Evolutionary conservation across 2,888 invertebrate genomes (phyloP).

Genomic region (Vesta saturnalis): DNA sequence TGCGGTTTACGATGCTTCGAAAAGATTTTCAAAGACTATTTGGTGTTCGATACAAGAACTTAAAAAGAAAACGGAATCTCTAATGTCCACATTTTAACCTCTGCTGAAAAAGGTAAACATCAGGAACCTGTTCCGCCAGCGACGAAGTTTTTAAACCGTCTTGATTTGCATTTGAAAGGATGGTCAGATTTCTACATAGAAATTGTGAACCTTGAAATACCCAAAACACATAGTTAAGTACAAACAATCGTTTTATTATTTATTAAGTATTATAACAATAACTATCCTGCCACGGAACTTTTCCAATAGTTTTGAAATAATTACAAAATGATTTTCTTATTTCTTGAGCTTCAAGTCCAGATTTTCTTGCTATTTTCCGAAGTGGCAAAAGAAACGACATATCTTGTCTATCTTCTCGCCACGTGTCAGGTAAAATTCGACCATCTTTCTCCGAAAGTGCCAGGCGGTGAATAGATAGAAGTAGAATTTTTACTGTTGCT

Average conservation of each 20-base stretch:
- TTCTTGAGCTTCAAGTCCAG: neutral
- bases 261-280: neutral
- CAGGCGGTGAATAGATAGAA: slow-evolving; percentile 42
- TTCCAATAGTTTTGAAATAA: slow-evolving; percentile 13
- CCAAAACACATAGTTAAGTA: neutral
- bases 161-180: neutral
- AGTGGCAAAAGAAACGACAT: neutral
- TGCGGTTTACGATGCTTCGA: neutral
- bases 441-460: slow-evolving; percentile 42
- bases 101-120: neutral
- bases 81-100: neutral
- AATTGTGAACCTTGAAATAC: neutral
- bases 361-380: slow-evolving; percentile 2
- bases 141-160: neutral
- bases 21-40: neutral
- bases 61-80: neutral
- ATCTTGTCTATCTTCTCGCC: neutral
- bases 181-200: no score
- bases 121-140: neutral
- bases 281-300: slow-evolving; percentile 7
- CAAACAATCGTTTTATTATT: neutral
- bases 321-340: neutral
- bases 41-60: neutral
- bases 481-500: slow-evolving; percentile 37
- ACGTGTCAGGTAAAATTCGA: slow-evolving; percentile 16